Evolutionary conservation across 1,140 invertebrate genomes (phyloP), one percentile per base, ranked within the genome.

Genomic region (Lasaia peninsularis): DNA sequence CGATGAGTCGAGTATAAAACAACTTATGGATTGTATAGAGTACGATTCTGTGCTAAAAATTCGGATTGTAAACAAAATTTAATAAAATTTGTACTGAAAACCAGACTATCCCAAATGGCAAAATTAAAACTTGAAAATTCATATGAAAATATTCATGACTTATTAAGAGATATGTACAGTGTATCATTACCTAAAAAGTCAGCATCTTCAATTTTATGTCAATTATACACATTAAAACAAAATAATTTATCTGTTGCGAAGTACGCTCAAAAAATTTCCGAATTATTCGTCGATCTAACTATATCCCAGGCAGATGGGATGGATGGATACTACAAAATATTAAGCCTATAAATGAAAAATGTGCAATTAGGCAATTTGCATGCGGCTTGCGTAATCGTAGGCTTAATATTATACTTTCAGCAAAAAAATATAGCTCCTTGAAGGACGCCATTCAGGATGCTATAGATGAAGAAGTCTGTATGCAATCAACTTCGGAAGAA

Each of bases 201-300:
- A 12, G 49, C 49, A 28, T n/a, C 20, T 11, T 20, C 48, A 6
- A 50, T 50, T n/a, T 31, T 21, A n/a, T 11, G 20, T 31, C 18
- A 50, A 28, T 50, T 50, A 50, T 21, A 50, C 28, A 50, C n/a
- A 28, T 11, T 50, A 31, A 28, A 24, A 50, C 62, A 63, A 59
- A 56, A 64, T 34, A 24, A 48, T 35, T 49, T 31, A 28, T 34
- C 54, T 12, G 34, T 60, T 44, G 12, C 2, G 11, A 32, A 57
- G 16, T 60, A 60, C 44, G 62, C 56, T 18, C 51, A 55, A 34
- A 56, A 63, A 56, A 63, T 63, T 18, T 32, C 48, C 10, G 37
- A 60, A 4, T 35, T 64, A 24, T 64, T 56, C 32, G 60, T 62
- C 14, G 11, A 57, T 14, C 56, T 64, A 8, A 64, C 62, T n/a